Evolutionary conservation across 2,113 vertebrate genomes (phyloP).

Genomic region (Archocentrus centrarchus): DNA sequence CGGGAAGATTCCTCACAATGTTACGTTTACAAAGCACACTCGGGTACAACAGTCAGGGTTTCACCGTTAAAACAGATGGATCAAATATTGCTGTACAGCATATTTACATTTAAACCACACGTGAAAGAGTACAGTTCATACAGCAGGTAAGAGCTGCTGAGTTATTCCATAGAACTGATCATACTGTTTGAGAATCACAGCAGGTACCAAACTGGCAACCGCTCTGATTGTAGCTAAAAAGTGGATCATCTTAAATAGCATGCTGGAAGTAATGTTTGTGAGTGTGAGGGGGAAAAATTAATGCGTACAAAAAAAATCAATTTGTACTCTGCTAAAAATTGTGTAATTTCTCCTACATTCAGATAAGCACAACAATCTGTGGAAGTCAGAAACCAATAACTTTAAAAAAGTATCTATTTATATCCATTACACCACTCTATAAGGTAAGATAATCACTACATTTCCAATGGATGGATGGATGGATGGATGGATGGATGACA

Average conservation of each 20-base stretch:
- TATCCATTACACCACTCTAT: neutral
- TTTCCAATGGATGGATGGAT: neutral
- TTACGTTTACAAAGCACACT: neutral
- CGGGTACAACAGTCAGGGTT: neutral
- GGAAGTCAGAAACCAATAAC: neutral
- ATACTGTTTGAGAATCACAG: neutral
- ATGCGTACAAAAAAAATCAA: too few relatives aligned
- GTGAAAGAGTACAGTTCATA: neutral
- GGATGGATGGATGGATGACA: neutral
- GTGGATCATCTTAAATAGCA: constrained; percentile 1
- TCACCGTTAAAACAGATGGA: neutral
- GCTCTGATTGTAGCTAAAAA: neutral
- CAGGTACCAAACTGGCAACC: neutral
- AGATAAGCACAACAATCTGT: too few relatives aligned
- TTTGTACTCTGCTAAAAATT: too few relatives aligned
- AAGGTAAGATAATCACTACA: neutral
- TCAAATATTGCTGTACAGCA: neutral
- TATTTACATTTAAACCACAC: constrained; percentile 9
- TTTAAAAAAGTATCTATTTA: neutral
- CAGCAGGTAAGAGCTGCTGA: neutral
- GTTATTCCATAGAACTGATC: neutral
- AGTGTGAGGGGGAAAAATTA: neutral
- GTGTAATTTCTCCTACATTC: too few relatives aligned
- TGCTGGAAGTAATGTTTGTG: neutral
- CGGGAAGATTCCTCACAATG: neutral